A percentile compares a stretch with the other conserved stretches of the same genome.
Conservation (phyloP, 2,797 vertebrate genomes). For the Falco cherrug region DNA sequence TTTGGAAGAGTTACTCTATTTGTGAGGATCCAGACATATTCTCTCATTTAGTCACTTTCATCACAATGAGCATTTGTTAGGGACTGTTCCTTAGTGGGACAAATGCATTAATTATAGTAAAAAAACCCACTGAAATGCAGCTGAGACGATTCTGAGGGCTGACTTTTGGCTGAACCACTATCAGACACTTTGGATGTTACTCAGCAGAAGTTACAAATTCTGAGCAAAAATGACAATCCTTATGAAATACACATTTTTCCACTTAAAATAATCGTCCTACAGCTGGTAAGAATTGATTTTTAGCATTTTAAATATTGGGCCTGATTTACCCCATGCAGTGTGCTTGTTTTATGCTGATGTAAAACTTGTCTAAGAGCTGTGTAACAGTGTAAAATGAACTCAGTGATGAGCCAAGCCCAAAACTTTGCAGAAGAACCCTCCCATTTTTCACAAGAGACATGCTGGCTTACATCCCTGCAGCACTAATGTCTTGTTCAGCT, state of each 20-base stretch:
- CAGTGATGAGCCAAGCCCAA: not conserved
- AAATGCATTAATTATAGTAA: not conserved
- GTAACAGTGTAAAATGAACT: not conserved
- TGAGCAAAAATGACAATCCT: not conserved
- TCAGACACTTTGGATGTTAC: not conserved
- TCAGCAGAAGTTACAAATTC: not conserved
- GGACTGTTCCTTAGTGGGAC: not conserved
- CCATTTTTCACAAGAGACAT: not conserved
- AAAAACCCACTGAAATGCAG: not conserved
- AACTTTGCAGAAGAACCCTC: not conserved
- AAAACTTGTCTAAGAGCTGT: not conserved
- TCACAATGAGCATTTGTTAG: not conserved
- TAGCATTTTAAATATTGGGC: not conserved
- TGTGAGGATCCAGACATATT: not conserved
- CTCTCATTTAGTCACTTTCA: not conserved
- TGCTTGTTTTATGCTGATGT: not conserved
- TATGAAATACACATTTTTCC: slow-evolving; percentile 8
- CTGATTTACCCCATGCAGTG: not conserved
- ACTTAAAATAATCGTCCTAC: not conserved
- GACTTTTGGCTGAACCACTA: not conserved
- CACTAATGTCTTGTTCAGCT: not conserved
- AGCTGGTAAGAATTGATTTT: not conserved
- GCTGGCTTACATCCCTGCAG: not conserved
- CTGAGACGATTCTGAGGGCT: not conserved
- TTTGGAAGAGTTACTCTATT: not conserved